Evolutionary conservation across 2,888 invertebrate genomes (phyloP), one percentile per base, ranked within the genome.

Genomic region (Ellobium chinense): DNA sequence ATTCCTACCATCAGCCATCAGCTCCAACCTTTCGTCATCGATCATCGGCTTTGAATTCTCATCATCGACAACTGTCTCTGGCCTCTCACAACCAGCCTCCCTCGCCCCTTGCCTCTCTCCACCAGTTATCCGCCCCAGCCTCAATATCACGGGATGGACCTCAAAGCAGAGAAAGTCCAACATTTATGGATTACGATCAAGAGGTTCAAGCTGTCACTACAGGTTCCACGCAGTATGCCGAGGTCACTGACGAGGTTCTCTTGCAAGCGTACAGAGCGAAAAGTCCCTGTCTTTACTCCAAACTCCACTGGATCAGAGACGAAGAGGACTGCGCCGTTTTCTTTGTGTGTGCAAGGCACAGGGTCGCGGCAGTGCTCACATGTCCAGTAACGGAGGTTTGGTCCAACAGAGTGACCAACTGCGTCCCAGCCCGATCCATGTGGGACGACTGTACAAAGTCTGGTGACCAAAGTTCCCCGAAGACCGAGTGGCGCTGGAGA

Each of bases 391-490:
- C 56, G 7, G 73, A 82, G 14, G 80, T 81, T 2, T 85, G 85
- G 85, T 85, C 85, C 14, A 77, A 69, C 14, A 70, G 78, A 58
- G 82, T 79, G 34, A 85, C 80, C 34, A 84, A 84, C 70, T 85
- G 85, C 78, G 85, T 85, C 14, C 80, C 81, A 14, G 18, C 34
- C 12, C 70, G 76, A 36, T 85, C 85, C 21, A 78, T 84, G 29
- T 85, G 84, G 82, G 84, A 85, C 39, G 85, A 85, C 54, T 85
- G 85, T 62, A 46, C 46, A 46, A 18, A 46, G 18, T 46, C 46
- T 46, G 46, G 46, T 7, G 46, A 46, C 46, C 9, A 46, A 12
- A 12, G 18, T 46, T 46, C 46, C 46, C 18, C 46, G 46, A 18
- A 46, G 18, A 46, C 46, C 46, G 46, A 46, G 7, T n/a, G n/a